Evolutionary conservation across 2,797 vertebrate genomes (phyloP), one percentile per base, ranked within the genome.

Genomic region (Setipinna tenuifilis): DNA sequence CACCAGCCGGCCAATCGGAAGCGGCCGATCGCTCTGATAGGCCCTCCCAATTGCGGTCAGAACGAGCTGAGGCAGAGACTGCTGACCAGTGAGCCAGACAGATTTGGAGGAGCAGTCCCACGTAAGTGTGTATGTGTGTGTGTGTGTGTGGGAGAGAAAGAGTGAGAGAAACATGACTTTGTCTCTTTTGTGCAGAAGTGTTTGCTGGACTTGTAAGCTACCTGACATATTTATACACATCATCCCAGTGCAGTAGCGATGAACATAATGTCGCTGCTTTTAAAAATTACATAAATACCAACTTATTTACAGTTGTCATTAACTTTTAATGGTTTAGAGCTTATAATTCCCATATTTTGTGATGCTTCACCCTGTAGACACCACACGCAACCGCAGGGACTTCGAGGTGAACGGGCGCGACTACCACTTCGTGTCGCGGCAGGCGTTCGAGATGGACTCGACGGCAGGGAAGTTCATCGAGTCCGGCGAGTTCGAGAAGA

Each of bases 1-100:
- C 98, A 99, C 91, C 98, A 99, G 86, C 98, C 98, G 82, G 97
- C 98, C 88, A 99, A 98, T 87, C 94, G 98, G 87, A 99, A 99
- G 87, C 94, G 98, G 25, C 98, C 98, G 0, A 98, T 99, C 0
- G 97, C 97, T 50, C 93, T 99, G 84, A 98, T 99, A 0, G 97
- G 98, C 25, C 98, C 98, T 0, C 95, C 95, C 85, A 97, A 96
- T 93, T 99, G 98, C 0, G 98, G 98, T 17, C 98, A 98, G 86
- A 96, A 95, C 6, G 97, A 99, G 89, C 93, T 99, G 3, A 95
- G 97, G 21, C 97, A 98, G 93, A 94, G 96, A 19, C 95, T 99
- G 17, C 96, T 99, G 91, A 96, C 95, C 88, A 96, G 93, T 11
- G 97, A 99, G 68, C 94, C 94, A 3, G 98, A 98, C 1, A 95